Base-by-base conservation (phyloP, 2,797 vertebrate species). In the Macroramphosus scolopax region DNA sequence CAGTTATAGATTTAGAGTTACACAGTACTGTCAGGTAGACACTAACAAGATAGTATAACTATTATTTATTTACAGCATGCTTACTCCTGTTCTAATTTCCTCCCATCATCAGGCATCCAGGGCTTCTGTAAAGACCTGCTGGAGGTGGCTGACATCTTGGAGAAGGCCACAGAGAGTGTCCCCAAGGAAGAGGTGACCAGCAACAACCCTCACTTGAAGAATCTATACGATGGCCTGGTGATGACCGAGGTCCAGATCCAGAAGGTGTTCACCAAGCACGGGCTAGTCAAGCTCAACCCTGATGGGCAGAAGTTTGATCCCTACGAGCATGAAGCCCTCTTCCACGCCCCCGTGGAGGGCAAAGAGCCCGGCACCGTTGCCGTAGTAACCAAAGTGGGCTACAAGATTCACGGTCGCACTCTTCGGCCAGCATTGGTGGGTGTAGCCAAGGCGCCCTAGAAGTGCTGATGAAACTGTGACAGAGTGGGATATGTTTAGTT, bases 61-160 rank as follows among this genome's bases (percentile, higher is more conserved):
- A n/a, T n/a, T n/a, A n/a, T n/a, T n/a, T n/a, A n/a, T n/a, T n/a
- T n/a, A n/a, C n/a, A n/a, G n/a, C n/a, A 14, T 17, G 17, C 10
- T 45, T 8, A 42, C 9, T 11, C 9, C 13, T 34, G 4, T 38
- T 50, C 3, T 22, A 11, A 28, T 15, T 8, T 17, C 8, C 16
- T 9, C 8, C 15, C 17, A 3, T 28, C 22, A 16, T 5, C 50
- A 99, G 97, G 94, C 45, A 96, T 98, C 78, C 96, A 98, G 63
- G 90, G 92, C 42, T 95, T 99, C 87, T 99, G 97, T 68, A 98
- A 98, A 81, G 96, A 98, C 81, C 87, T 99, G 52, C 72, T 98
- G 50, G 97, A 99, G 79, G 96, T 98, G 33, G 95, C 97, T 0
- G 97, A 99, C 81, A 90, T 98, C 65, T 47, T 99, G 82, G 95